Evolutionary conservation across 2,113 vertebrate species (phyloP).

Genomic region (human (Homo sapiens)): GRCh38 chr7:136621001-136621500

Average conservation of each 20-base stretch:
- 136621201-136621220: not conserved
- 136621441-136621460: not conserved
- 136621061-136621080: not conserved
- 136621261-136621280: conserved; percentile 12
- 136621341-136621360: not conserved
- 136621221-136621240: not conserved
- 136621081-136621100: not conserved
- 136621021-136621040: not conserved
- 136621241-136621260: not conserved
- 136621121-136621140: not conserved
- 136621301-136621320: not conserved
- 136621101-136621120: conserved; percentile 1
- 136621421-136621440: not conserved
- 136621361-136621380: not conserved
- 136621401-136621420: not conserved
- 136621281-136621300: not conserved
- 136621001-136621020: not conserved
- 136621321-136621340: not conserved
- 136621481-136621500: conserved; percentile 42
- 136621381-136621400: conserved; percentile 13
- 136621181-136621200: not conserved
- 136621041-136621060: not conserved
- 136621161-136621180: not conserved
- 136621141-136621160: not conserved
- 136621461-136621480: not conserved